A percentile compares a stretch with the other conserved stretches of the same genome.
phyloP scores from a whole-genome alignment of 2,113 vertebrate genomes.

The Microtus ochrogaster region DNA sequence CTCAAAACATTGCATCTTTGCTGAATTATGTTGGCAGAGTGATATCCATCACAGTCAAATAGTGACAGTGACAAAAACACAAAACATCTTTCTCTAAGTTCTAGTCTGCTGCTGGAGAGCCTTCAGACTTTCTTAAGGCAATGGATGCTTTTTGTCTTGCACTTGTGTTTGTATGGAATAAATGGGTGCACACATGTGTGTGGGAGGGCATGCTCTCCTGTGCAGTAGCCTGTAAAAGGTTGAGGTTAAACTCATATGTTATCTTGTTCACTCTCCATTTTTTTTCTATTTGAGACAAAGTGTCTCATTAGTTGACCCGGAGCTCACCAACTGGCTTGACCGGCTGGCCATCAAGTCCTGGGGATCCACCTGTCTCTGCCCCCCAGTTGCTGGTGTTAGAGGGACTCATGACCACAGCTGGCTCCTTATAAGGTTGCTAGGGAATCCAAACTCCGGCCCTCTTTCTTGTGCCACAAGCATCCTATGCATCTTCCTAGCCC shows the following conservation, averaged over 20 bases:
- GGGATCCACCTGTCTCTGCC: not conserved
- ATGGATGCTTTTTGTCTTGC: not conserved
- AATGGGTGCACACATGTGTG: not conserved
- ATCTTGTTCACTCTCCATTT: not conserved
- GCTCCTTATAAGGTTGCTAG: too few relatives aligned
- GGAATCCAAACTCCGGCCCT: not conserved
- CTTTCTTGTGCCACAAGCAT: not conserved
- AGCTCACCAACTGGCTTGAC: too few relatives aligned
- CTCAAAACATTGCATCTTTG: constrained; percentile 17
- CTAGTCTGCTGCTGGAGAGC: not conserved
- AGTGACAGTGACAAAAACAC: too few relatives aligned
- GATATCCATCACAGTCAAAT: not conserved
- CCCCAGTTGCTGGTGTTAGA: not conserved
- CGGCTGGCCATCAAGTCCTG: not conserved
- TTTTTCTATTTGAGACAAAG: not conserved
- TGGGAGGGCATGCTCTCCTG: not conserved
- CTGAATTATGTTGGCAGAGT: not conserved
- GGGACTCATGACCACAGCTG: too few relatives aligned
- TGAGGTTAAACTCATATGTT: not conserved
- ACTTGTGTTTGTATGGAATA: not conserved
- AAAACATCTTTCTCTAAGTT: not conserved
- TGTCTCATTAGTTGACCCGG: not conserved
- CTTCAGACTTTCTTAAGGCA: not conserved
- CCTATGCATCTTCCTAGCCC: not conserved
- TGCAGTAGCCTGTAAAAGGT: not conserved